These are phyloP conservation scores for Brachypteracias leptosomus DNA, from an alignment of 2,113 vertebrate genomes.

Conservation along the genomic window DNA sequence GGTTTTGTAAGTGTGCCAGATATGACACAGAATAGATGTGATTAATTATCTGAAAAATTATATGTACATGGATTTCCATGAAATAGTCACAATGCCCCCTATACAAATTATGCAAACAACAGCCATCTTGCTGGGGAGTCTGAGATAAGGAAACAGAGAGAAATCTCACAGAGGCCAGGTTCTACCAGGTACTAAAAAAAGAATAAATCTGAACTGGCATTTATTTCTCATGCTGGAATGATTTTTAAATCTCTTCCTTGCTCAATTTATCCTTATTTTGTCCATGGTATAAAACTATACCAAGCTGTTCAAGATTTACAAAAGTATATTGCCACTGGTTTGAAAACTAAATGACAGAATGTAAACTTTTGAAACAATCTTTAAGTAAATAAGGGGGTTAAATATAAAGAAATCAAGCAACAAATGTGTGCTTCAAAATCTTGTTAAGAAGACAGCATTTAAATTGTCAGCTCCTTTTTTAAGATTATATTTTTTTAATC, in stretches of 20 bases:
- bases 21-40: conserved; percentile 21
- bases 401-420: neutral
- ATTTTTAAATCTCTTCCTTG: neutral
- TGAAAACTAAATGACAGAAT: neutral
- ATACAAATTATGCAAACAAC: neutral
- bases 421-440: neutral
- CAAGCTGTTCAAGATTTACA: neutral
- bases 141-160: neutral
- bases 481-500: neutral
- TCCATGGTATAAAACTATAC: neutral
- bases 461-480: neutral
- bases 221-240: neutral
- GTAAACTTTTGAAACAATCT: neutral
- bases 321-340: neutral
- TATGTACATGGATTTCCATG: neutral
- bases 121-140: neutral
- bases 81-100: neutral
- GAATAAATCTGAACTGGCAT: neutral
- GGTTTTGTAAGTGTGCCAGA: conserved; percentile 44
- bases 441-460: neutral
- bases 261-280: neutral
- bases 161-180: neutral
- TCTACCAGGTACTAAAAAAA: neutral
- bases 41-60: conserved; percentile 50
- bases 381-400: neutral